Evolutionary conservation across 1,140 invertebrate genomes (phyloP).

Genomic region (Cryptotermes secundus): DNA sequence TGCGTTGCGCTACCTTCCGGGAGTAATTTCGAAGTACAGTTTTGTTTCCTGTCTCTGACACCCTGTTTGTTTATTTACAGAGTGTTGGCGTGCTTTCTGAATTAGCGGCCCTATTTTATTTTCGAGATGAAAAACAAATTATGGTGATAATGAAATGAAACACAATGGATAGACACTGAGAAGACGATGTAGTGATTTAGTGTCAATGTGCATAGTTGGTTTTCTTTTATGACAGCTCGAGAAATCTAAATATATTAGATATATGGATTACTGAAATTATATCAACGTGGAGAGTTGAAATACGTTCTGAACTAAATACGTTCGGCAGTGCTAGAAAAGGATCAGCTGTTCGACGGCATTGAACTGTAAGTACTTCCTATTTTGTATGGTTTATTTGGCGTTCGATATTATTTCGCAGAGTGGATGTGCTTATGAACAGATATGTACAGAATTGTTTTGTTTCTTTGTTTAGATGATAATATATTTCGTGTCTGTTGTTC

Average conservation of each 20-base stretch:
- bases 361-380: neutral
- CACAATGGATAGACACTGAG: neutral
- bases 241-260: neutral
- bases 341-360: neutral
- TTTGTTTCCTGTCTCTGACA: neutral
- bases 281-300: neutral
- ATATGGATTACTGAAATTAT: neutral
- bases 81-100: neutral
- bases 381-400: neutral
- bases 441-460: neutral
- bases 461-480: too few species aligned
- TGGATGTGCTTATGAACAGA: neutral
- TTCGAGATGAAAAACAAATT: neutral
- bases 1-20: neutral
- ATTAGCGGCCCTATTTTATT: neutral
- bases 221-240: neutral
- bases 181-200: neutral
- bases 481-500: too few species aligned
- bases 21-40: neutral
- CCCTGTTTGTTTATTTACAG: neutral
- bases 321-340: neutral
- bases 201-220: neutral
- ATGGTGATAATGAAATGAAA: neutral
- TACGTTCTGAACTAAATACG: neutral
- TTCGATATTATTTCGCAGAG: neutral